These are phyloP conservation scores for Lamellibrachia luymesi DNA, from an alignment of 1,140 invertebrate genomes.

Conservation along the genomic window DNA sequence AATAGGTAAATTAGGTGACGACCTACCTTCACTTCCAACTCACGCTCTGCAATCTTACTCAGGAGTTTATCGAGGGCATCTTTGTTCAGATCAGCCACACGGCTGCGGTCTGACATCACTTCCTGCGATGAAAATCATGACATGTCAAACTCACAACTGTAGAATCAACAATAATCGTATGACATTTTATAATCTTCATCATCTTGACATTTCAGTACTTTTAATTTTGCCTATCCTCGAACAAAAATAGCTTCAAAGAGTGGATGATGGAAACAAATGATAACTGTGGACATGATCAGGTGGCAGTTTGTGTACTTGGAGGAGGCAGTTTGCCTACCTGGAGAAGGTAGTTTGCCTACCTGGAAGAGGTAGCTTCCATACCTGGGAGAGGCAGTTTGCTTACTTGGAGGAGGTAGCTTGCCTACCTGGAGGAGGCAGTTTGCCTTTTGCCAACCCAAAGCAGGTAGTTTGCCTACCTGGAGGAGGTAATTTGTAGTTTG, in stretches of 20 bases:
- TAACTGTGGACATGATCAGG: not conserved
- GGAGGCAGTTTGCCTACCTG: not conserved
- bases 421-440: not conserved
- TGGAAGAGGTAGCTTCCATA: too few relatives aligned
- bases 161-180: too few relatives aligned
- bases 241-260: too few relatives aligned
- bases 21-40: conserved; percentile 33
- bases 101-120: conserved; percentile 33
- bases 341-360: too few relatives aligned
- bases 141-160: not conserved
- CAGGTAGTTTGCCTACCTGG: not conserved
- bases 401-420: not conserved
- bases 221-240: too few relatives aligned
- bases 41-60: conserved; percentile 33
- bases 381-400: not conserved
- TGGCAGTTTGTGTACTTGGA: not conserved
- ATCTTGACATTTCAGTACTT: too few relatives aligned
- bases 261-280: too few relatives aligned
- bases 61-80: conserved; percentile 29
- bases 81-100: conserved; percentile 31
- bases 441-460: not conserved
- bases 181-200: too few relatives aligned
- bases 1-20: not conserved
- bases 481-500: not conserved
- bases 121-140: conserved; percentile 29